Percentiles rank a stretch among this genome's conserved stretches.
Evolutionary conservation across 2,113 vertebrate genomes (phyloP).

Genomic region (Callospermophilus lateralis): DNA sequence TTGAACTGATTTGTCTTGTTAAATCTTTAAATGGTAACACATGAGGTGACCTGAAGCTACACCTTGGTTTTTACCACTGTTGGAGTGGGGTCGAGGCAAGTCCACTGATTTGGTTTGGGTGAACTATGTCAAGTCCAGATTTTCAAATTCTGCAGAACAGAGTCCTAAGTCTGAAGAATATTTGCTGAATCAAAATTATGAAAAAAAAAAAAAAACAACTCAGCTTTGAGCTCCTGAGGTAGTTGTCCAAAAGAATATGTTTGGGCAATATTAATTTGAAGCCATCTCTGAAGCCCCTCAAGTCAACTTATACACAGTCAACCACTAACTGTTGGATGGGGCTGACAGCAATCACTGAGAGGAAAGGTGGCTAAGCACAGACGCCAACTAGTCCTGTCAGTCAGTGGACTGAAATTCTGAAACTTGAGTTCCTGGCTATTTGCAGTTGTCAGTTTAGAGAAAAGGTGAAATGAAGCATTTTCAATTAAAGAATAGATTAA

Average conservation of each 20-base stretch:
- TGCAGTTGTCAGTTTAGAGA: constrained; percentile 43
- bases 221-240: constrained; percentile 7
- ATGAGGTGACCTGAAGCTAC: background rate
- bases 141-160: background rate
- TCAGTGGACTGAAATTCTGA: background rate
- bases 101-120: background rate
- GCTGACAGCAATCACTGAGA: background rate
- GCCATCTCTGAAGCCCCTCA: background rate
- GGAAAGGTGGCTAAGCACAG: background rate
- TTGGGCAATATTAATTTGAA: background rate
- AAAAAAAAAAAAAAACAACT: constrained; percentile 8
- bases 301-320: background rate
- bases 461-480: constrained; percentile 35
- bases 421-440: constrained; percentile 40
- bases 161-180: constrained; percentile 11
- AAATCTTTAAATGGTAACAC: background rate
- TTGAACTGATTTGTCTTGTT: background rate
- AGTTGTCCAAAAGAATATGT: background rate
- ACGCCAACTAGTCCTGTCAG: background rate
- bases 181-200: constrained; percentile 26
- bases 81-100: background rate
- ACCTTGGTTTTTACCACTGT: background rate
- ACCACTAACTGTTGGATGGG: background rate
- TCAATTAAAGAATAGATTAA: constrained; percentile 54
- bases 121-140: background rate